These are phyloP conservation scores for Colinus virginianus DNA, from an alignment of 2,113 vertebrate species.

Conservation along the genomic window DNA sequence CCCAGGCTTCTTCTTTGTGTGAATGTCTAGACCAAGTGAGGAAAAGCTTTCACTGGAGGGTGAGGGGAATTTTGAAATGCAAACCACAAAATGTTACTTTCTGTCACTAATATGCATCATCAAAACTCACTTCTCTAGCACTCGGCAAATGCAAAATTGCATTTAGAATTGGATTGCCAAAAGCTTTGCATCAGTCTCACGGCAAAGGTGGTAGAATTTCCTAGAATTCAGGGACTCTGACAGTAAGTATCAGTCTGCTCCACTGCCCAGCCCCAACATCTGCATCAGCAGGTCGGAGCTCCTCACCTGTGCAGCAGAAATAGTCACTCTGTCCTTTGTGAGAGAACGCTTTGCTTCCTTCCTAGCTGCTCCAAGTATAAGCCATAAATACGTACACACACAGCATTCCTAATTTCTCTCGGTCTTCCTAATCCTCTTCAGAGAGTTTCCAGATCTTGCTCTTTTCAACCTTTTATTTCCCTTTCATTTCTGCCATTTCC, in stretches of 20 bases:
- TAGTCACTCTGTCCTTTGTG: background rate
- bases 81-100: background rate
- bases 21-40: background rate
- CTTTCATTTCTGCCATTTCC: background rate
- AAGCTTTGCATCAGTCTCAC: background rate
- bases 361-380: background rate
- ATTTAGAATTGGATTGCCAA: background rate
- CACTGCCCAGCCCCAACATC: background rate
- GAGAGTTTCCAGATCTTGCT: background rate
- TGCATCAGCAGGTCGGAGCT: background rate
- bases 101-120: background rate
- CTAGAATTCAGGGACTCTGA: background rate
- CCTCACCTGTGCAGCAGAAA: background rate
- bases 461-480: background rate
- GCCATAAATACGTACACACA: accelerated
- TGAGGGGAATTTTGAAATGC: background rate
- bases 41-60: background rate
- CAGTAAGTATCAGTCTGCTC: background rate
- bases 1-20: background rate
- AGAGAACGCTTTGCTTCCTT: background rate
- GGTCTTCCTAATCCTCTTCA: background rate
- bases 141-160: background rate
- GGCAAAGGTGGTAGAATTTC: background rate
- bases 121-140: background rate
- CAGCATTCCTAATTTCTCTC: background rate